Conservation (phyloP, 2,797 vertebrate genomes). For the Cottoperca gobio region DNA sequence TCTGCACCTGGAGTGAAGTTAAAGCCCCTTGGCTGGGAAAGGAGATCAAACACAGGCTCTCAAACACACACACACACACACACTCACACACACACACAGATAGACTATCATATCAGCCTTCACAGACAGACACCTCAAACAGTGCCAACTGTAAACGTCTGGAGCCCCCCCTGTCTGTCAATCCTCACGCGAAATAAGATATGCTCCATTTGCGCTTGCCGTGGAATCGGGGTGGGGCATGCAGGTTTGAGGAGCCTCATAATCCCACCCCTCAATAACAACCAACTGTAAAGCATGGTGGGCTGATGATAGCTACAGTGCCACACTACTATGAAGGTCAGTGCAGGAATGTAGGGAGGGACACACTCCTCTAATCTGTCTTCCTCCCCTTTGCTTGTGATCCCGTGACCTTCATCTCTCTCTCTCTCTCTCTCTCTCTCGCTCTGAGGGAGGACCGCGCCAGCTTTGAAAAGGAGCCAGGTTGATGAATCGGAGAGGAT, state of each 20-base stretch:
- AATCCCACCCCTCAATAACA: slow-evolving; percentile 56
- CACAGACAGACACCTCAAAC: slow-evolving; percentile 73
- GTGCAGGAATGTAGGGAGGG: slow-evolving; percentile 77
- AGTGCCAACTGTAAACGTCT: slow-evolving; percentile 72
- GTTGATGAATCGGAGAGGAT: slow-evolving; percentile 77
- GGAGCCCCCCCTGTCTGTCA: slow-evolving; percentile 57
- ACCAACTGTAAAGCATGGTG: slow-evolving; percentile 63
- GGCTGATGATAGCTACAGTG: slow-evolving; percentile 72
- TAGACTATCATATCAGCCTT: slow-evolving; percentile 68
- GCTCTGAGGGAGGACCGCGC: slow-evolving; percentile 29
- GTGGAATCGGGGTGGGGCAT: slow-evolving; percentile 54
- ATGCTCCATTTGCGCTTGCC: slow-evolving; percentile 38
- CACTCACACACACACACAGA: slow-evolving; percentile 50
- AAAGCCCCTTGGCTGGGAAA: slow-evolving; percentile 73
- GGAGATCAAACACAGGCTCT: slow-evolving; percentile 68
- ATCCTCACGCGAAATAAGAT: slow-evolving; percentile 64
- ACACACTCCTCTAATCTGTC: slow-evolving; percentile 72
- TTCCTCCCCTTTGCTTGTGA: slow-evolving; percentile 60
- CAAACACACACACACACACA: slow-evolving; percentile 38
- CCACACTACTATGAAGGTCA: slow-evolving; percentile 71
- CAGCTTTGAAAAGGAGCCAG: slow-evolving; percentile 75
- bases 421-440: slow-evolving; percentile 45
- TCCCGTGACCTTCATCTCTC: slow-evolving; percentile 69
- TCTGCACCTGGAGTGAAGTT: slow-evolving; percentile 80
- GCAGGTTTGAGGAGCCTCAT: slow-evolving; percentile 47